A percentile compares a stretch with the other conserved stretches of the same genome.
Evolutionary conservation across 2,888 invertebrate species (phyloP).

Genomic region (Megamerina dolium): DNA sequence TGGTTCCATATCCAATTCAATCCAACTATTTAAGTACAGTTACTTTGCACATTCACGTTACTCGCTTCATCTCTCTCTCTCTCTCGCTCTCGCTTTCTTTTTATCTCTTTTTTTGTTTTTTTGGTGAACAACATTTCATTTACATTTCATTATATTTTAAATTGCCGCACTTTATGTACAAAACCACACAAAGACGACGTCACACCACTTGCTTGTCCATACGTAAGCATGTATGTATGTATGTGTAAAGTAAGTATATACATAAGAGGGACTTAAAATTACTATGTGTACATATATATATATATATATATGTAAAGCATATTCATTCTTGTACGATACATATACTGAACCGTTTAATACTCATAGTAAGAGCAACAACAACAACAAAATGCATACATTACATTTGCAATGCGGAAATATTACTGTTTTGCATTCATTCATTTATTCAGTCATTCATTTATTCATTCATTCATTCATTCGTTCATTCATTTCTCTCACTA

Average conservation of each 20-base stretch:
- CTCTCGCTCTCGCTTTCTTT: no score
- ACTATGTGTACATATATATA: not conserved
- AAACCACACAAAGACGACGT: slow-evolving; percentile 13
- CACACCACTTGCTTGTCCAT: slow-evolving; percentile 12
- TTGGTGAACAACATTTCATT: slow-evolving; percentile 21
- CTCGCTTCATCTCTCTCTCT: no score
- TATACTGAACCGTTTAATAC: no score
- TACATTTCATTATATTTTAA: slow-evolving; percentile 16
- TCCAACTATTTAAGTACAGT: not conserved
- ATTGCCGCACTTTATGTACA: slow-evolving; percentile 11
- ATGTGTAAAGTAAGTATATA: no score
- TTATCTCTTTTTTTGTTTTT: no score
- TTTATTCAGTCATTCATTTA: no score
- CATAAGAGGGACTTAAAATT: no score
- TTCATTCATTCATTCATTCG: no score
- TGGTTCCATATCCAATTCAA: no score
- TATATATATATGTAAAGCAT: not conserved
- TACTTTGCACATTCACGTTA: no score
- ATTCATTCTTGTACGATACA: not conserved
- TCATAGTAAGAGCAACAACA: slow-evolving; percentile 1
- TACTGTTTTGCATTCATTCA: not conserved
- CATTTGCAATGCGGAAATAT: slow-evolving; percentile 12
- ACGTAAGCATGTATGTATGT: not conserved
- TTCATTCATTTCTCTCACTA: no score
- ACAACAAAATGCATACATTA: slow-evolving; percentile 1